Base-by-base conservation (phyloP, 2,888 invertebrate species). In the Rhagophthalmus giganteus region DNA sequence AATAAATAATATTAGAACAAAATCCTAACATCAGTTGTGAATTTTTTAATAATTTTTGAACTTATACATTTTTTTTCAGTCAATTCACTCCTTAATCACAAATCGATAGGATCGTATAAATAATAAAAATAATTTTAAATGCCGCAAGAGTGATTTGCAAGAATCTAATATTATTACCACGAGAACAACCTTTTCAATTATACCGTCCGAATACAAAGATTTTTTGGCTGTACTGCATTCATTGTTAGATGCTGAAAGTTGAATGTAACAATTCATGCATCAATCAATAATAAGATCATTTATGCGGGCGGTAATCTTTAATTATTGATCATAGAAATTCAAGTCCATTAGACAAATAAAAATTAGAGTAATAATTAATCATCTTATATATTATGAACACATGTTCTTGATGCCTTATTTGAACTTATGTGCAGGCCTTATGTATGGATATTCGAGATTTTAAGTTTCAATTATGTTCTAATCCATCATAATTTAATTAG, bases 311-410 rank as follows among this genome's bases (percentile, higher is more conserved):
- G 20, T 20, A 20, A 20, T 16, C 37, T 12, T 14, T 2, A 14
- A 28, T 28, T 14, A 38, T 38, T 13, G 28, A 39, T 16, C 15
- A 27, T 11, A 4, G 25, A 39, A 39, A 28, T 28, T 27, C 1
- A 12, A 28, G 13, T 16, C 39, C 28, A 39, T 39, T 39, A 39
- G 39, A 20, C 28, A 15, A n/a, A 39, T 28, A 30, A 39, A 39
- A 20, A 30, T n/a, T n/a, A n/a, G n/a, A 28, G 30, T 16, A 28
- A 25, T 35, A 35, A 35, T 30, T 30, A 39, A 39, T 30, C 37
- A 37, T 13, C 25, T 4, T 13, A 8, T 13, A 26, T 12, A 15
- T 13, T 33, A 37, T 24, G 25, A 37, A 37, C 37, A 37, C 26
- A 37, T 37, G 37, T 12, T 37, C 37, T 14, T 26, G 12, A 26